Conservation (phyloP, 2,113 vertebrate species). For the rat (Rattus norvegicus) region DNA sequence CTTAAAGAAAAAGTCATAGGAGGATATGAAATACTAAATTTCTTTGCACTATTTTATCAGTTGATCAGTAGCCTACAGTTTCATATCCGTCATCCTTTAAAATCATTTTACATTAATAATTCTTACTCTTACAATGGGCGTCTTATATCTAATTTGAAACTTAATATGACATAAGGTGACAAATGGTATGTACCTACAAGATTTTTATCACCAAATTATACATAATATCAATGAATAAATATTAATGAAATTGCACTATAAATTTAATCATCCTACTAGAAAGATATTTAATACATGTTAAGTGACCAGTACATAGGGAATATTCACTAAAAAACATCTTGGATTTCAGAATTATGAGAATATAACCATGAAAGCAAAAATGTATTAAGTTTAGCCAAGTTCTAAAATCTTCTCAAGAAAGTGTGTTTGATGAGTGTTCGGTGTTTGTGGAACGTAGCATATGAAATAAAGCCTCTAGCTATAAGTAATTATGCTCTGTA, state of each 20-base stretch:
- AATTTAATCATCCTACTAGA: not conserved
- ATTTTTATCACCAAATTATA: not conserved
- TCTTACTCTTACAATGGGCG: not conserved
- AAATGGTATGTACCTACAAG: not conserved
- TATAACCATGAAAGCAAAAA: not conserved
- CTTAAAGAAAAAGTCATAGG: not conserved
- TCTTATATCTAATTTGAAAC: not conserved
- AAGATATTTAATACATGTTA: not conserved
- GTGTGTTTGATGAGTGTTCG: not conserved
- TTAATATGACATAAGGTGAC: not conserved
- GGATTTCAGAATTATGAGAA: not conserved
- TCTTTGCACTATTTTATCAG: not conserved
- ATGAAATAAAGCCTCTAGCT: not conserved
- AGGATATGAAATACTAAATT: constrained; percentile 38
- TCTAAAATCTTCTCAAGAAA: not conserved
- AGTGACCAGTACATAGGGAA: not conserved
- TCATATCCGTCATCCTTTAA: not conserved
- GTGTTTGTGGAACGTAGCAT: not conserved
- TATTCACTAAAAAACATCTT: not conserved
- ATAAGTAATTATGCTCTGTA: not conserved
- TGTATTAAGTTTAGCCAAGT: not conserved
- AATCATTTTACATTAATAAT: not conserved
- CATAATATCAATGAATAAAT: not conserved
- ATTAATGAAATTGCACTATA: not conserved
- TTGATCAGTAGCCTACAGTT: not conserved